Base-by-base conservation (phyloP, 92 coral and sea anemone genomes). In the Heliopora coerulea region DNA sequence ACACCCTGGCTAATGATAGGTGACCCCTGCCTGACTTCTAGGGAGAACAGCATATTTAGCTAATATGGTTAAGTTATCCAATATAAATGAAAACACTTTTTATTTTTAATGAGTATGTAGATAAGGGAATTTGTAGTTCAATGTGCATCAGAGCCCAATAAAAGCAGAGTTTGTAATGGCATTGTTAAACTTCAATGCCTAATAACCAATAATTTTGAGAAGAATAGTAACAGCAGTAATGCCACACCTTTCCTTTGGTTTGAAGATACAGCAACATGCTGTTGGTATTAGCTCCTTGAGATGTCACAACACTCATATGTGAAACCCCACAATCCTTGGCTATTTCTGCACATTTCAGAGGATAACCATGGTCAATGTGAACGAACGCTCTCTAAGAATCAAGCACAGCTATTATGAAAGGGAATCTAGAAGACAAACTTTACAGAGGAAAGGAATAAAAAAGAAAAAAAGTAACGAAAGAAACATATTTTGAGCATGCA, bases 351-450 rank as follows among this genome's bases (percentile, higher is more conserved):
- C 91, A 93, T 56, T 93, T 93, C 52, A 87, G 60, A 8, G 88
- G 88, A 82, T 89, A 93, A 73, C 83, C 98, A 89, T 80, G 83
- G 52, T 93, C 98, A 17, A 93, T 78, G 46, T 81, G 96, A 26
- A 73, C 69, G 72, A 93, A 93, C 14, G 92, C 93, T 78, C 72
- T 85, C 98, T 93, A 56, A 24, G 42, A 50, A 46, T n/a, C n/a
- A n/a, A n/a, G n/a, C n/a, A n/a, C n/a, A n/a, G n/a, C n/a, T n/a
- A n/a, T n/a, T n/a, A n/a, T n/a, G n/a, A 24, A 25, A 62, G 26
- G n/a, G 29, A 54, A 58, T 26, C 33, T 32, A n/a, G n/a, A n/a
- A n/a, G n/a, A n/a, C 42, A 37, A 37, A 37, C 42, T 37, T 37
- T 3, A 37, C 42, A 37, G 42, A 37, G 42, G 4, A 37, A 37